These are phyloP conservation scores for Austrolebias charrua DNA, from an alignment of 2,797 vertebrate genomes.

Conservation along the genomic window DNA sequence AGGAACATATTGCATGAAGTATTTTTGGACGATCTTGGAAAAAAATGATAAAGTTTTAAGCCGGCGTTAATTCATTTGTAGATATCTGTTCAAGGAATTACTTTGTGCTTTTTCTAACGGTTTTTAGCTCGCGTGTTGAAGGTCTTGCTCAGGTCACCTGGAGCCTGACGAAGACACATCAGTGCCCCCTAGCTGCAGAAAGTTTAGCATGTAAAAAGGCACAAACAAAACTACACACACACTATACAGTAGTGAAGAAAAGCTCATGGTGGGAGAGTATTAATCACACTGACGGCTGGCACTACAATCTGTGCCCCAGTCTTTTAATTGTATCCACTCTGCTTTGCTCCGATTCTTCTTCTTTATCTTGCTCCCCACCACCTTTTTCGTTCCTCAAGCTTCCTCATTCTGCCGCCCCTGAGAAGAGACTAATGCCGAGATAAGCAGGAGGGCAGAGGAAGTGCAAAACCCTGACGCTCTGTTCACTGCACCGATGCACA, in stretches of 20 bases:
- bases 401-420: constrained; percentile 47
- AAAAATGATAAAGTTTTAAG: constrained; percentile 4
- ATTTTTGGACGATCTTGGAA: constrained; percentile 5
- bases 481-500: constrained; percentile 21
- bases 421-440: constrained; percentile 66
- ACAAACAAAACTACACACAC: constrained; percentile 41
- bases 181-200: constrained; percentile 61
- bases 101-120: background rate
- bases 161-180: constrained; percentile 19
- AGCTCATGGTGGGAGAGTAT: constrained; percentile 66
- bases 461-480: constrained; percentile 25
- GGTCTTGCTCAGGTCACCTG: background rate
- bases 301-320: constrained; percentile 77
- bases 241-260: constrained; percentile 40
- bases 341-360: constrained; percentile 66
- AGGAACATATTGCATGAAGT: constrained; percentile 3
- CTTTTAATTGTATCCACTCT: constrained; percentile 83
- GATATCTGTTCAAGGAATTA: background rate
- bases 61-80: background rate
- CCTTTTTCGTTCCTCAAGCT: constrained; percentile 64
- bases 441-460: constrained; percentile 55
- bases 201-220: constrained; percentile 21
- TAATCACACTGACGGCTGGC: constrained; percentile 73
- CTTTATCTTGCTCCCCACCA: constrained; percentile 67
- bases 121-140: background rate